These are phyloP conservation scores for Diplodus puntazzo DNA, from an alignment of 2,797 vertebrate species.

Conservation along the genomic window DNA sequence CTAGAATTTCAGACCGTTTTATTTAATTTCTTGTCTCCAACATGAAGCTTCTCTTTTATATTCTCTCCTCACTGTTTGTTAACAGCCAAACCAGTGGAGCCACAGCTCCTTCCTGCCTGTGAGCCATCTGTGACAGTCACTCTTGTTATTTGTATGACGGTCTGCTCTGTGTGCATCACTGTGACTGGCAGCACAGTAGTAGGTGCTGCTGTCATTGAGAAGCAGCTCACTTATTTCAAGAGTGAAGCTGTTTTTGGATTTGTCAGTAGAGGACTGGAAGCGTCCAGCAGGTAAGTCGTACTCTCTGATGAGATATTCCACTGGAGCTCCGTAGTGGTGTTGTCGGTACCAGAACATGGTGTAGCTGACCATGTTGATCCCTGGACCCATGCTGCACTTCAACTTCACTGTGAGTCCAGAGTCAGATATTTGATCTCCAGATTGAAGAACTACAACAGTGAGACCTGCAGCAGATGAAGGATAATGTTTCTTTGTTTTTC, in stretches of 20 bases:
- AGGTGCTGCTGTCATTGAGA: constrained; percentile 66
- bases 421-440: neutral
- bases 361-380: constrained; percentile 62
- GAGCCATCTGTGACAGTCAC: neutral
- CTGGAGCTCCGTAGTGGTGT: neutral
- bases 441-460: constrained; percentile 53
- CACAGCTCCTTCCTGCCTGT: constrained; percentile 14
- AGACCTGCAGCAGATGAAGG: constrained; percentile 55
- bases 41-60: no score
- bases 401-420: constrained; percentile 31
- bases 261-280: constrained; percentile 16
- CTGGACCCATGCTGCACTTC: constrained; percentile 64
- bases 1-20: no score
- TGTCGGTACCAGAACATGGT: constrained; percentile 82
- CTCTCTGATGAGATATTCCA: constrained; percentile 70
- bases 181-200: constrained; percentile 82
- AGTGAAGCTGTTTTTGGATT: constrained; percentile 66
- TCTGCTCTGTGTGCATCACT: constrained; percentile 57
- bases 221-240: constrained; percentile 60
- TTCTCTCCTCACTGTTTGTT: no score
- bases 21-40: no score
- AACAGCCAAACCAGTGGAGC: neutral
- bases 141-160: constrained; percentile 69
- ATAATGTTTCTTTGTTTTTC: neutral
- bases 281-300: accelerated